Evolutionary conservation across 2,888 invertebrate species (phyloP), one percentile per base, ranked within the genome.

Genomic region (Hyposoter didymator): DNA sequence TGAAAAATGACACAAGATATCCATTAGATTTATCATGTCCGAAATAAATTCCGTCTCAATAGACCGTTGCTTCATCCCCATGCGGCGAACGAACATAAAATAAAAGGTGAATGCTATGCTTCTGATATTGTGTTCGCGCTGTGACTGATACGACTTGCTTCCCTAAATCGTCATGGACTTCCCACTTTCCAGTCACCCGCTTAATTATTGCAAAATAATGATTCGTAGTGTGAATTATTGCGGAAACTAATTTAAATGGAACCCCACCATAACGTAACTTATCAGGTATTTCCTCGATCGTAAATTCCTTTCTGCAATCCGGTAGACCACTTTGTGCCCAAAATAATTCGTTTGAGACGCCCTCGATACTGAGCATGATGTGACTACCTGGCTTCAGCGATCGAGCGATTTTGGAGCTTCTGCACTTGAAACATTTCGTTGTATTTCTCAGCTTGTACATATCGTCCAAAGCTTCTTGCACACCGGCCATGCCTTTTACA

Each of bases 131-230:
- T 12, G 67, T 43, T 7, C 67, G 22, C 12, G 67, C 67, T n/a
- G 67, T 39, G 19, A 82, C 66, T 19, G 66, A n/a, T 28, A 52
- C 70, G 49, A 75, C 22, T 35, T 49, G 39, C n/a, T 70, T 22
- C 5, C 0, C 62, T 10, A 62, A 70, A 59, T 84, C 84, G 52
- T 84, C 66, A 52, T 84, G 81, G 14, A 82, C 84, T 49, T 84
- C 84, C 81, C 81, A 84, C 19, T 17, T 49, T 10, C 84, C 84
- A 59, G 73, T 52, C 1, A 75, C 72, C 14, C 81, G 78, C 12
- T 81, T 82, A 1, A 84, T 43, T 19, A 47, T 52, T 28, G 76
- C 72, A 28, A 70, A 78, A 59, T 82, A 84, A 78, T 84, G 78
- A 17, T 47, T 66, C 14, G 28, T 32, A 70, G 39, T 52, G 64